Evolutionary conservation across 2,113 vertebrate species (phyloP).

Genomic region (Gavia stellata): DNA sequence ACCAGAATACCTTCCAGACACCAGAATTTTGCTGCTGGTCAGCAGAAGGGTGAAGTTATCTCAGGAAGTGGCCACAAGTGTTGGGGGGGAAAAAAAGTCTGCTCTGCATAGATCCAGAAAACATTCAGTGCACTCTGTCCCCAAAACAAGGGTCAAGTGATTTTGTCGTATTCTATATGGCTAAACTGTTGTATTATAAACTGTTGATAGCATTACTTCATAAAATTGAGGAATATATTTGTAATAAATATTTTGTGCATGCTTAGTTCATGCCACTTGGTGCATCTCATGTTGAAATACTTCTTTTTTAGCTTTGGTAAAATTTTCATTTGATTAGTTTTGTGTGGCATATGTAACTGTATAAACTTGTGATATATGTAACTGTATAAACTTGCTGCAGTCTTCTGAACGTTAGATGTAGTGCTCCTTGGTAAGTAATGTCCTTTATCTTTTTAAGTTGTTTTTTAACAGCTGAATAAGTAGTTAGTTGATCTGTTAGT

Average conservation of each 20-base stretch:
- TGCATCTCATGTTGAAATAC: background rate
- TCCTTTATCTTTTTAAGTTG: background rate
- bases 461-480: background rate
- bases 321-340: background rate
- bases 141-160: background rate
- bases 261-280: background rate
- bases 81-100: background rate
- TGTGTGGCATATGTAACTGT: background rate
- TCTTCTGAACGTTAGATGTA: background rate
- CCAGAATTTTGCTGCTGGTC: background rate
- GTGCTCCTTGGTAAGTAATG: background rate
- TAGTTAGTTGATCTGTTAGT: background rate
- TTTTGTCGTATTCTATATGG: background rate
- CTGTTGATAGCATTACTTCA: background rate
- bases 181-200: background rate
- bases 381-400: background rate
- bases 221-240: background rate
- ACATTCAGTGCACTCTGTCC: no score
- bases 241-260: background rate
- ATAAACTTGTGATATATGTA: background rate
- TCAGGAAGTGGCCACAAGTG: background rate
- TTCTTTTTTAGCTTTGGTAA: background rate
- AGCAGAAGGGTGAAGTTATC: background rate
- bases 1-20: background rate
- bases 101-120: background rate